phyloP scores from a whole-genome alignment of 2,113 vertebrate species.

The Thamnophis sirtalis region DNA sequence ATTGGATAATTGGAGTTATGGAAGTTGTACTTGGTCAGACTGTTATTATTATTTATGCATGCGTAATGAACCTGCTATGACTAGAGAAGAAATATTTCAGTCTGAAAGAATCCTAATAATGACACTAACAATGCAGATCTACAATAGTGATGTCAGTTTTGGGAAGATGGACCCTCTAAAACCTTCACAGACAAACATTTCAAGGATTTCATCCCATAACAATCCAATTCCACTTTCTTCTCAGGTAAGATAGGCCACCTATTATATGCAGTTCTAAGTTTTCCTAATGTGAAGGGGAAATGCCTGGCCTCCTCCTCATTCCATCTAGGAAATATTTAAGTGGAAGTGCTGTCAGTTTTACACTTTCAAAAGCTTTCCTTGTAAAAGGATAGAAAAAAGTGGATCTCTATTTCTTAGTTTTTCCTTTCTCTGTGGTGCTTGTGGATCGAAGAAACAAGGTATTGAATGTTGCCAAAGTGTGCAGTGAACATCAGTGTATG shows the following conservation, averaged over 20 bases:
- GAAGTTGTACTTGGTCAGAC: conserved; percentile 12
- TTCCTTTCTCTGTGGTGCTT: not conserved
- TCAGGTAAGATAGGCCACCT: not conserved
- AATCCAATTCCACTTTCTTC: not conserved
- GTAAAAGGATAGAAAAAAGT: not conserved
- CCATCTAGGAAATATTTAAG: not conserved
- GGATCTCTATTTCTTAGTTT: not conserved
- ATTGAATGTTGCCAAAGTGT: not conserved
- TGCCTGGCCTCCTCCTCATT: not conserved
- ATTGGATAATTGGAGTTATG: not conserved
- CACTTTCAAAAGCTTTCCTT: not conserved
- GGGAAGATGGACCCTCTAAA: not conserved
- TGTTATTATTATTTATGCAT: conserved; percentile 15
- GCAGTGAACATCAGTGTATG: not conserved
- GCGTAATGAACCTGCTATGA: not conserved
- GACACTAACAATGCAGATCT: conserved; percentile 17
- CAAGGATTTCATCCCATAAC: not conserved
- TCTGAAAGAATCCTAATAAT: conserved; percentile 38
- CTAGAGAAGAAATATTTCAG: conserved; percentile 25
- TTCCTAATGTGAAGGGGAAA: not conserved
- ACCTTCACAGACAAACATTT: not conserved
- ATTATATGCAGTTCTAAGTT: not conserved
- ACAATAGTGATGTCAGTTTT: conserved; percentile 1
- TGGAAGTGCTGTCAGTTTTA: not conserved
- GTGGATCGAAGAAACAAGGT: not conserved